Conservation (phyloP, 2,797 vertebrate genomes). For the Peromyscus aztecus region DNA sequence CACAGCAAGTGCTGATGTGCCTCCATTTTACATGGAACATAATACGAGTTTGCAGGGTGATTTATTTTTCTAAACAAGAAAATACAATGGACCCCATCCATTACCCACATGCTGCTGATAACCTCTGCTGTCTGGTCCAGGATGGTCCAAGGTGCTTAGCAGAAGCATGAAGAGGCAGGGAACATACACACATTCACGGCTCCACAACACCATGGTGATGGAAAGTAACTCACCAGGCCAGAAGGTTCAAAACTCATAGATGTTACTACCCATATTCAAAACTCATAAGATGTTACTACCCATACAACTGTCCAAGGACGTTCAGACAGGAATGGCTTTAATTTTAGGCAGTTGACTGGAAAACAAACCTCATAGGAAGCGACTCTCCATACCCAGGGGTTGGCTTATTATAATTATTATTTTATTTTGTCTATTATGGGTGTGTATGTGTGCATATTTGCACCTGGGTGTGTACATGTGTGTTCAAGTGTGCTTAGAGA, state of each 20-base stretch:
- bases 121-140: constrained; percentile 65
- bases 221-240: not conserved
- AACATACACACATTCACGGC: not conserved
- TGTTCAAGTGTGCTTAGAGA: not conserved
- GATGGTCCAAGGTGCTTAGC: constrained; percentile 50
- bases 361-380: not conserved
- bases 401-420: not conserved
- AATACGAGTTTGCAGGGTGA: constrained; percentile 75
- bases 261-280: no score
- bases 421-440: not conserved
- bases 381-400: not conserved
- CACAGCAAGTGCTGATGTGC: constrained; percentile 70
- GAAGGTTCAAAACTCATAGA: constrained; percentile 9
- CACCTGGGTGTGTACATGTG: not conserved
- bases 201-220: not conserved
- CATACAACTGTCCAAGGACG: not conserved
- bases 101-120: constrained; percentile 68
- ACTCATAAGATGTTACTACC: not conserved
- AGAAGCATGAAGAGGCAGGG: not conserved
- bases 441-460: not conserved
- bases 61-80: constrained; percentile 82
- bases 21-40: constrained; percentile 71
- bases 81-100: constrained; percentile 73
- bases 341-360: constrained; percentile 27
- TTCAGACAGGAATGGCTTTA: not conserved